Evolutionary conservation across 2,113 vertebrate species (phyloP), one percentile per base, ranked within the genome.

Genomic region (Empidonax traillii): DNA sequence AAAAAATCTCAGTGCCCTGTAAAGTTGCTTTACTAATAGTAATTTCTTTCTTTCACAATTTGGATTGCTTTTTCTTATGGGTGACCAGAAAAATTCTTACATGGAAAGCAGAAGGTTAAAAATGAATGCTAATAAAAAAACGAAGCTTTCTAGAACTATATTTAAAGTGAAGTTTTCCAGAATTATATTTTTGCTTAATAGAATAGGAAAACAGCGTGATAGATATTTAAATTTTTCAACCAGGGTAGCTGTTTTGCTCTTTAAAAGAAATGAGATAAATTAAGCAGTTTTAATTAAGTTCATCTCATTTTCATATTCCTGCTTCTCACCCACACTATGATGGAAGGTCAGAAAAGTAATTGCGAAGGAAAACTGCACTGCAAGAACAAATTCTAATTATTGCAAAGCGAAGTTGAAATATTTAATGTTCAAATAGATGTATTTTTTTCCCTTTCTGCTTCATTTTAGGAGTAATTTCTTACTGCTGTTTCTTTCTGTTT

Each of bases 201-300:
- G 33, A 87, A 46, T n/a, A 88, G 24, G 39, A 88, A 90, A 81
- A 44, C n/a, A 67, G n/a, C 44, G 33, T 86, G 72, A 23, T 84
- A 41, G 56, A 10, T 82, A 37, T 68, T 78, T 55, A 62, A 35
- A 10, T 58, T 83, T 93, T 87, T 90, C 23, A 52, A 22, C 52
- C 39, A 84, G 43, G 12, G 14, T 59, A 63, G 24, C 28, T 74
- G 23, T 39, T 90, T 68, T 39, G 25, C 46, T 83, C 51, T 52
- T 66, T 28, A 46, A 53, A 89, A 85, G 65, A 83, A 80, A 28
- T 3, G 39, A 78, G 73, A 81, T 74, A 90, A 93, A 94, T 95
- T 63, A 90, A 78, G 41, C 66, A 61, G 15, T 88, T 94, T 94
- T 95, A 93, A 97, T 95, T 96, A 95, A 95, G 82, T 53, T 85